phyloP scores from a whole-genome alignment of 2,888 invertebrate genomes.

The Criorhina ranunculi region DNA sequence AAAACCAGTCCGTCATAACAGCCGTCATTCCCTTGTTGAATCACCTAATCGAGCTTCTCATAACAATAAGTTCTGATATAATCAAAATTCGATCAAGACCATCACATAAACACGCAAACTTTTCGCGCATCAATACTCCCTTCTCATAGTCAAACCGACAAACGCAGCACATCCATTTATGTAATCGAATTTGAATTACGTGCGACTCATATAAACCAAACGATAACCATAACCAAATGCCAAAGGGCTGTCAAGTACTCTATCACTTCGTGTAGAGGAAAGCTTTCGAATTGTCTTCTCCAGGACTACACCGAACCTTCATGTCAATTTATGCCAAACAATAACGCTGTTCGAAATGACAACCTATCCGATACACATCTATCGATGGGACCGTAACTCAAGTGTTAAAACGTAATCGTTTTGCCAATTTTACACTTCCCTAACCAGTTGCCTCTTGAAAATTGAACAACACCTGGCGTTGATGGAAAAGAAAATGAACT shows the following conservation, averaged over 20 bases:
- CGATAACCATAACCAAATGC: background rate
- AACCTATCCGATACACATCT: conserved; percentile 18
- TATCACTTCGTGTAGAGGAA: background rate
- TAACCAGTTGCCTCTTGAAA: background rate
- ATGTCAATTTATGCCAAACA: conserved; percentile 3
- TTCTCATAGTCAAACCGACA: background rate
- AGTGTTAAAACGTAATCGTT: conserved; percentile 34
- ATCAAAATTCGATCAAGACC: background rate
- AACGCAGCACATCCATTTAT: background rate
- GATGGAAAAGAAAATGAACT: background rate
- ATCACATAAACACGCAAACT: background rate
- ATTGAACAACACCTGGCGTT: background rate
- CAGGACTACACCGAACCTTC: background rate
- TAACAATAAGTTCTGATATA: background rate
- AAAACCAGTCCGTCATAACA: no score
- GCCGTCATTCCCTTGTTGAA: no score
- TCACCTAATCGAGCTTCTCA: no score
- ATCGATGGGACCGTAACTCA: background rate
- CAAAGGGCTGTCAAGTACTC: background rate
- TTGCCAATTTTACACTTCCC: conserved; percentile 36
- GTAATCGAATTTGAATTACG: conserved; percentile 29
- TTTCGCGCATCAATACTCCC: background rate
- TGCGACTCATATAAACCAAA: no score
- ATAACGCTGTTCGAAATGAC: conserved; percentile 20
- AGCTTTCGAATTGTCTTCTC: background rate